phyloP scores from a whole-genome alignment of 2,797 vertebrate genomes.

The Gallinago solitaria region DNA sequence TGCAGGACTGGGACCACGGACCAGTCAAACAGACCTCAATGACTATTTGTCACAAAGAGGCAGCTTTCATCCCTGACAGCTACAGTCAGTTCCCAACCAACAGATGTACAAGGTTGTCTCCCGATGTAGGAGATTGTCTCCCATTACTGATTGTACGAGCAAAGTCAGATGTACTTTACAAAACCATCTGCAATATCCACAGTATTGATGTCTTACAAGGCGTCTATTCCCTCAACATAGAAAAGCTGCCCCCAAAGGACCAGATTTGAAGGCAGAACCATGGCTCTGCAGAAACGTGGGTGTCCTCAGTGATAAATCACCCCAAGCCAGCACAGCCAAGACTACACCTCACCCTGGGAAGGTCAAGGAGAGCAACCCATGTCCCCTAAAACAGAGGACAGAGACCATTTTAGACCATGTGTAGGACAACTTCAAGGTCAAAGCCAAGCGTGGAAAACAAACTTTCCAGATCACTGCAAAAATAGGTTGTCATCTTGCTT shows the following conservation, averaged over 20 bases:
- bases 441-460: background rate
- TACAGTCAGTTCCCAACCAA: rapidly evolving
- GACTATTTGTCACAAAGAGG: background rate
- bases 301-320: background rate
- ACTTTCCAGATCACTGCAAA: background rate
- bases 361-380: background rate
- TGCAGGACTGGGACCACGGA: background rate
- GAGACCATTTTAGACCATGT: background rate
- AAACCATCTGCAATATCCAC: background rate
- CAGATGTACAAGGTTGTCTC: rapidly evolving
- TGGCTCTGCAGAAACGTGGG: rapidly evolving
- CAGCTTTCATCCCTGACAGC: background rate
- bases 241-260: background rate
- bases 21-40: background rate
- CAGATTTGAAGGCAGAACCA: background rate
- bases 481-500: background rate
- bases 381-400: background rate
- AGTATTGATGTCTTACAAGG: background rate
- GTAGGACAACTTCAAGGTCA: background rate
- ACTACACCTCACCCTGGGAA: background rate
- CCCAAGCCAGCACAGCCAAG: background rate
- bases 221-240: background rate
- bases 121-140: rapidly evolving
- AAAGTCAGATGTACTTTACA: background rate
- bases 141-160: background rate